Conservation (phyloP, 1,140 invertebrate species). For the Danaus melanippus region DNA sequence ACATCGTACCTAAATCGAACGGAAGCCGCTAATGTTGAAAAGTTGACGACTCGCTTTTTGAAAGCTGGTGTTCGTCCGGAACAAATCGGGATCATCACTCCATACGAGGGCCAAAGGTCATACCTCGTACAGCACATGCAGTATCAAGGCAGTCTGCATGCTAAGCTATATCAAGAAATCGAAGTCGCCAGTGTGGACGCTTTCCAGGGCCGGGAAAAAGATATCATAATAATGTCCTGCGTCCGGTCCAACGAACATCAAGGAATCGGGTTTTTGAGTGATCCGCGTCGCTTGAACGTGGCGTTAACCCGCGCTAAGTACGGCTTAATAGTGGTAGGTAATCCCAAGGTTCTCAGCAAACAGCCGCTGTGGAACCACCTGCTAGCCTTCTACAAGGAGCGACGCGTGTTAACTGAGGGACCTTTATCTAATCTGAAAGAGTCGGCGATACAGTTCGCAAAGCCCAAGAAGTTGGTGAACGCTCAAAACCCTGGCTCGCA, state of each 20-base stretch:
- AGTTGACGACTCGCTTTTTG: conserved; percentile 94
- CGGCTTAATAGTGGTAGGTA: conserved; percentile 98
- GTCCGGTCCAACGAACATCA: conserved; percentile 94
- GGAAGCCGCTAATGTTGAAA: conserved; percentile 98
- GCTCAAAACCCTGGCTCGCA: conserved; percentile 95
- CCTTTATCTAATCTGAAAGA: conserved; percentile 98
- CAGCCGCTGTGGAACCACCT: conserved; percentile 99
- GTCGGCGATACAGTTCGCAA: conserved; percentile 96
- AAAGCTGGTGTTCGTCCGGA: conserved; percentile 96
- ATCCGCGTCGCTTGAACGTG: conserved; percentile 97
- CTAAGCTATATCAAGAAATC: conserved; percentile 98
- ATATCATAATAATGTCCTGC: conserved; percentile 99
- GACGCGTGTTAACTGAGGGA: conserved; percentile 97
- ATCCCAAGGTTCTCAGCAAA: conserved; percentile 98
- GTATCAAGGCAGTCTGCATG: conserved; percentile 96
- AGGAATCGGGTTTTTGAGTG: conserved; percentile 97
- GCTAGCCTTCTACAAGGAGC: conserved; percentile 97
- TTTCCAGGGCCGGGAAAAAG: conserved; percentile 98
- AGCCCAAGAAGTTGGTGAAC: conserved; percentile 96
- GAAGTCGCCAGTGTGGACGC: conserved; percentile 99
- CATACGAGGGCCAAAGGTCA: conserved; percentile 98
- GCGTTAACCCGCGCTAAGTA: conserved; percentile 98
- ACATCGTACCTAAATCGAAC: conserved; percentile 99
- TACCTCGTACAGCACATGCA: conserved; percentile 99
- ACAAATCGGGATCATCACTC: conserved; percentile 99